Percentiles rank a stretch among this genome's conserved stretches.
phyloP scores from a whole-genome alignment of 2,797 vertebrate species.

The Eospalax fontanierii region DNA sequence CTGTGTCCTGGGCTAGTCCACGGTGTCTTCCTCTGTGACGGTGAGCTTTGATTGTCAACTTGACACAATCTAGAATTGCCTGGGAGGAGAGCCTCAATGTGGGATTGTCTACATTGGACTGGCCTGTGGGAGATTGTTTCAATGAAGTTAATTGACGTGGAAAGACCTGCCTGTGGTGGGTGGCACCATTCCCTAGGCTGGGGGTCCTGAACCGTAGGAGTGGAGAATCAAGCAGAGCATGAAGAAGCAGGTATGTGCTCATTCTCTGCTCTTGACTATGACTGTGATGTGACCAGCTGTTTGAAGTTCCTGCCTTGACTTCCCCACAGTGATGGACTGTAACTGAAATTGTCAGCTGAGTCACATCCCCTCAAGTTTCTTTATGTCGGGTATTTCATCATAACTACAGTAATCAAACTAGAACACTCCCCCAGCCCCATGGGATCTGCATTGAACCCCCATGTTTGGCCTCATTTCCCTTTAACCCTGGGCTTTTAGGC shows the following conservation, averaged over 20 bases:
- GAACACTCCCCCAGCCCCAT: neutral
- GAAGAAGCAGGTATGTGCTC: neutral
- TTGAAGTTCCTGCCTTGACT: neutral
- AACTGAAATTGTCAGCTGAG: neutral
- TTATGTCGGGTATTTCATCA: neutral
- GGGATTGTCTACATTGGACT: neutral
- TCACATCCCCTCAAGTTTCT: neutral
- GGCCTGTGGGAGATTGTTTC: neutral
- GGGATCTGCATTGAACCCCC: neutral
- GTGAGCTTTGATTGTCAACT: neutral
- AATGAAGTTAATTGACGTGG: neutral
- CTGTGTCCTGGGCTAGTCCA: neutral
- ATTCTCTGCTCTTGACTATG: neutral
- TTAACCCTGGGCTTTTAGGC: neutral
- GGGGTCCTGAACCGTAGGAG: neutral
- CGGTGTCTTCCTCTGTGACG: neutral
- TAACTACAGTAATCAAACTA: neutral
- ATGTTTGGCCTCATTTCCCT: neutral
- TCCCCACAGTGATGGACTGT: neutral
- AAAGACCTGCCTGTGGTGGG: neutral
- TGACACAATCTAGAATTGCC: neutral
- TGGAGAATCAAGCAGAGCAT: too few relatives aligned
- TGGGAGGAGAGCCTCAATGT: neutral
- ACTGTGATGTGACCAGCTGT: neutral
- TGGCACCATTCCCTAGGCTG: neutral